These are phyloP conservation scores for Euura saliciscinereae DNA, from an alignment of 1,140 invertebrate genomes.

Conservation along the genomic window DNA sequence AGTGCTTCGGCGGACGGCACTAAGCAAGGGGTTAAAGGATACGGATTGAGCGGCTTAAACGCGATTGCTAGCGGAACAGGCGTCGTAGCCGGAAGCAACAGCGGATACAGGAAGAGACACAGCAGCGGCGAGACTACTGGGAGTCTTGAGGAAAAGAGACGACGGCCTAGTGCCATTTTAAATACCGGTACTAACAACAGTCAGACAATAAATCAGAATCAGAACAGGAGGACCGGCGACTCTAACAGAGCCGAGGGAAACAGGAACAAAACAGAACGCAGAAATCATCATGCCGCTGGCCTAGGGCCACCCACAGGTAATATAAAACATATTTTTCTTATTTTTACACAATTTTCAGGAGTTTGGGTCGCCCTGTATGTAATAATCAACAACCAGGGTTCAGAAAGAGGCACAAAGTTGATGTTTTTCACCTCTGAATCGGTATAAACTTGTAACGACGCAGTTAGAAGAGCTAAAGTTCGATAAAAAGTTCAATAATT, in stretches of 20 bases:
- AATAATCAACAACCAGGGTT: neutral
- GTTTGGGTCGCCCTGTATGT: neutral
- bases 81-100: neutral
- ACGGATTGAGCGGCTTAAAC: neutral
- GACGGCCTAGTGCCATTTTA: constrained; percentile 34
- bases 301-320: constrained; percentile 54
- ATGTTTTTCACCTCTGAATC: neutral
- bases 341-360: neutral
- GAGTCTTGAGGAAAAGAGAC: constrained; percentile 53
- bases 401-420: neutral
- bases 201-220: no score
- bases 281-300: constrained; percentile 50
- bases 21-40: constrained; percentile 54
- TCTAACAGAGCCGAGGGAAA: constrained; percentile 45
- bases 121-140: constrained; percentile 46
- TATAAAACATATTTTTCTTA: neutral
- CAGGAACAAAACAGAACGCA: constrained; percentile 44
- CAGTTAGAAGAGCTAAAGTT: no score
- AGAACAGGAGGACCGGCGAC: constrained; percentile 35
- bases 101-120: constrained; percentile 54
- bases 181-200: no score
- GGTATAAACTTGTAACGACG: no score
- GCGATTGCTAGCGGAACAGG: constrained; percentile 30
- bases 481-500: no score
- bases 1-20: constrained; percentile 61